Conservation (phyloP, 2,113 vertebrate genomes). For the Paradisaea rubra region DNA sequence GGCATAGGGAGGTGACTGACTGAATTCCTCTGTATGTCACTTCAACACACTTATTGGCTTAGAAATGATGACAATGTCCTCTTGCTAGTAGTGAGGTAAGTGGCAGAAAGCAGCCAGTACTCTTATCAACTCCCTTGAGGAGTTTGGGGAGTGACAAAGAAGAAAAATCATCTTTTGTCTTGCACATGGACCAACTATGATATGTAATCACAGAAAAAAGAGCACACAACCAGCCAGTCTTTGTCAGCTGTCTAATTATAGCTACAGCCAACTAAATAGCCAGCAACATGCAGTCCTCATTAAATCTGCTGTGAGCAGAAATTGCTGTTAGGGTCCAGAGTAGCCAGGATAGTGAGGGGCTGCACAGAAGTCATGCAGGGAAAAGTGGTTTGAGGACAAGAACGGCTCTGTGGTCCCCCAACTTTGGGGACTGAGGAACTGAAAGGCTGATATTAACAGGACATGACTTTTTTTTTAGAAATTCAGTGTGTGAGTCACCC, state of each 20-base stretch:
- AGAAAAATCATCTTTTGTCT: slow-evolving; percentile 38
- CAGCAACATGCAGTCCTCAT: slow-evolving; percentile 8
- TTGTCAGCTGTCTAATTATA: slow-evolving; percentile 53
- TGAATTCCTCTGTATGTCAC: not conserved
- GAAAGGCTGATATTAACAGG: not conserved
- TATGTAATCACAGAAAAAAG: slow-evolving; percentile 7
- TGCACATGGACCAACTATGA: slow-evolving; percentile 4
- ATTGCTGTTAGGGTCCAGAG: not conserved
- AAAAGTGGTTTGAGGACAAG: not conserved
- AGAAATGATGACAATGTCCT: not conserved
- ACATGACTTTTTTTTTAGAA: not conserved
- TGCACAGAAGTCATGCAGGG: not conserved
- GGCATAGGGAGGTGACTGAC: not conserved
- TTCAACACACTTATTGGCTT: slow-evolving; percentile 1
- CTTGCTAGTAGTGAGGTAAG: slow-evolving; percentile 43
- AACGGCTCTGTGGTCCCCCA: not conserved
- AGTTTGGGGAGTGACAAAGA: slow-evolving; percentile 21
- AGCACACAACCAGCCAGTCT: not conserved
- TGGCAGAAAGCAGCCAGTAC: slow-evolving; percentile 28
- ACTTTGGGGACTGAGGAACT: not conserved
- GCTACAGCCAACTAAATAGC: not conserved
- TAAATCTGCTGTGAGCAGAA: not conserved
- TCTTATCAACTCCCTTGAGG: slow-evolving; percentile 40
- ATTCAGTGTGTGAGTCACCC: not conserved
- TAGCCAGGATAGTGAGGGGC: not conserved